Conservation (phyloP, 1,140 invertebrate species). For the Bombus waltoni region DNA sequence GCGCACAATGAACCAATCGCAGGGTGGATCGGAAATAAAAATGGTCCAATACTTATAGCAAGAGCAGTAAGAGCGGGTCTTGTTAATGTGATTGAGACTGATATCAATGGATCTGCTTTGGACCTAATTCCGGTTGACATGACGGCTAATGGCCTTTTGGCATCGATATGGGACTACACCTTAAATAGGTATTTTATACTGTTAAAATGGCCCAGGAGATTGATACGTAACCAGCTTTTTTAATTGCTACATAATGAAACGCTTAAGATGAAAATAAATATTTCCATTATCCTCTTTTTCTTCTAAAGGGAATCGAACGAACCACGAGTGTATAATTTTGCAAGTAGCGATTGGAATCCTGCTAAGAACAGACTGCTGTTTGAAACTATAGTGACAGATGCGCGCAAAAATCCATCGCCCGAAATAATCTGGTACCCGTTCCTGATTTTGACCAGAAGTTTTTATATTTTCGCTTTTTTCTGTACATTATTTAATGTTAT, state of each 20-base stretch:
- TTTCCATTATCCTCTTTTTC: background rate
- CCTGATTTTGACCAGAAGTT: constrained; percentile 59
- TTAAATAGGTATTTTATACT: constrained; percentile 73
- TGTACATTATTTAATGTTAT: constrained; percentile 84
- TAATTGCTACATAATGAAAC: constrained; percentile 9
- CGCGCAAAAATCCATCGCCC: constrained; percentile 10
- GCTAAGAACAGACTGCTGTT: rapidly evolving
- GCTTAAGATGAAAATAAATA: background rate
- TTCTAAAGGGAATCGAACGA: constrained; percentile 67
- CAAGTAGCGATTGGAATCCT: constrained; percentile 56
- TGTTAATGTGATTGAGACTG: constrained; percentile 84
- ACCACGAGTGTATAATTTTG: constrained; percentile 87
- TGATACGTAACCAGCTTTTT: background rate
- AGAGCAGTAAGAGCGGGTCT: constrained; percentile 85
- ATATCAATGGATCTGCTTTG: background rate
- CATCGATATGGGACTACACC: constrained; percentile 86
- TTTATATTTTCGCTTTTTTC: constrained; percentile 54
- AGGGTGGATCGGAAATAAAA: constrained; percentile 91
- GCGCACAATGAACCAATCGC: constrained; percentile 86
- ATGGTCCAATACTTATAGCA: constrained; percentile 85
- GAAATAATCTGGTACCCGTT: constrained; percentile 50
- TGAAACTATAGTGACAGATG: rapidly evolving
- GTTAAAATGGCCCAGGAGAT: background rate
- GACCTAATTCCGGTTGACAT: constrained; percentile 93
- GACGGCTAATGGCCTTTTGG: constrained; percentile 90